Percentiles rank a stretch among this genome's conserved stretches.
Conservation (phyloP, 2,888 invertebrate genomes). For the Horisme vitalbata region DNA sequence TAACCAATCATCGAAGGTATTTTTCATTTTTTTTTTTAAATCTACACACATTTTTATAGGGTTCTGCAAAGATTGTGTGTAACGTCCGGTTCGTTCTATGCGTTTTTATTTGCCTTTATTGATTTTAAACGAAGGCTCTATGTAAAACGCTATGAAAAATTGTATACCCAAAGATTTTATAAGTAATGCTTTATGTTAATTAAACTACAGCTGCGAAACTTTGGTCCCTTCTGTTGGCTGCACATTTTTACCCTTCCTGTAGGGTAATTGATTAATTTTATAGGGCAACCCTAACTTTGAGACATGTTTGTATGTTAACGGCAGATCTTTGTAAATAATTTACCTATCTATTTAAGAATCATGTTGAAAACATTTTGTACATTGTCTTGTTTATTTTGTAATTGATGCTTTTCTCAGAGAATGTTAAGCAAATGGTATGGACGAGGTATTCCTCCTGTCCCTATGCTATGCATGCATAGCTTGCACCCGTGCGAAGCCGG, state of each 20-base stretch:
- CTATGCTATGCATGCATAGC: no score
- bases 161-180: slow-evolving; percentile 11
- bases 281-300: slow-evolving; percentile 56
- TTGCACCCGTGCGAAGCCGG: no score
- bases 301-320: slow-evolving; percentile 66
- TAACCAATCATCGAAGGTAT: no score
- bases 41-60: slow-evolving; percentile 78
- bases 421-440: neutral
- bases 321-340: slow-evolving; percentile 79
- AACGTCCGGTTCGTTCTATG: slow-evolving; percentile 46
- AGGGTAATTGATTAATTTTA: no score
- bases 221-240: no score
- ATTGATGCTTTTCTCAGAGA: slow-evolving; percentile 17
- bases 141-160: slow-evolving; percentile 68
- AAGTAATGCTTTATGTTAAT: no score
- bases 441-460: no score
- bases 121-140: slow-evolving; percentile 61
- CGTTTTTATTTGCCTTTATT: slow-evolving; percentile 75
- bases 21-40: neutral
- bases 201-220: no score
- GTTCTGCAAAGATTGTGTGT: slow-evolving; percentile 78
- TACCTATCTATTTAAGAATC: slow-evolving; percentile 51
- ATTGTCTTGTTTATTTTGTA: slow-evolving; percentile 34
- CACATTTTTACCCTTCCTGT: no score
- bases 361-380: slow-evolving; percentile 33